These are phyloP conservation scores for Trematomus loennbergii DNA, from an alignment of 2,113 vertebrate species.

Conservation along the genomic window DNA sequence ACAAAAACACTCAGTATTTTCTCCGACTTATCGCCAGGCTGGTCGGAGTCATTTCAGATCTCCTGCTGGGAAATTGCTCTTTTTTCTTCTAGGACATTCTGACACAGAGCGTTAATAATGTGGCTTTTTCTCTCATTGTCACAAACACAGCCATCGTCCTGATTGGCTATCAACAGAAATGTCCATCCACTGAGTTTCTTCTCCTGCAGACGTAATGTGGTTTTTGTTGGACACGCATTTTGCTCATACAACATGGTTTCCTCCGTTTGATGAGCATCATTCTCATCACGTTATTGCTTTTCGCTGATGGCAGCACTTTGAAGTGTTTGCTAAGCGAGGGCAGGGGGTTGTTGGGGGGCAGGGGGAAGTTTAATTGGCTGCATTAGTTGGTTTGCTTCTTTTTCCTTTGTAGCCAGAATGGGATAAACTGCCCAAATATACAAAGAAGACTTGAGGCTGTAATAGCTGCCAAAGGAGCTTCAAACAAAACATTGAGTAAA, in stretches of 20 bases:
- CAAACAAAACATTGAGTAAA: too few relatives aligned
- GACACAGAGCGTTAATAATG: slow-evolving; percentile 63
- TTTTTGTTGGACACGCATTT: slow-evolving; percentile 30
- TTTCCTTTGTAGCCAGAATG: slow-evolving; percentile 16
- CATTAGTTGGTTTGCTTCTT: slow-evolving; percentile 69
- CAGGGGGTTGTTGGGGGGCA: not conserved
- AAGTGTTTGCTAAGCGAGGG: slow-evolving; percentile 62
- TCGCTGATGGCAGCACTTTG: slow-evolving; percentile 77
- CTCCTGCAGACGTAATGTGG: not conserved
- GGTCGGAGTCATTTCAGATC: slow-evolving; percentile 62
- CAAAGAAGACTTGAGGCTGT: too few relatives aligned
- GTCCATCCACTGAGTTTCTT: slow-evolving; percentile 35
- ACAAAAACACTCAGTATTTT: slow-evolving; percentile 53
- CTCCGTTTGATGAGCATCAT: slow-evolving; percentile 62
- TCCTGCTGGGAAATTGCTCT: slow-evolving; percentile 66
- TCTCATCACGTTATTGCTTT: slow-evolving; percentile 72
- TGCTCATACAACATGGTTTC: slow-evolving; percentile 49
- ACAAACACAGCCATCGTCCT: slow-evolving; percentile 54
- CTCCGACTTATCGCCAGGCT: slow-evolving; percentile 53
- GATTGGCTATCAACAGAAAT: slow-evolving; percentile 60
- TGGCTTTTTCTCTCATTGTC: slow-evolving; percentile 29
- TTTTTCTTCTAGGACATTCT: slow-evolving; percentile 64
- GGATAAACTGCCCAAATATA: too few relatives aligned
- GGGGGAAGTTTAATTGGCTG: slow-evolving; percentile 70
- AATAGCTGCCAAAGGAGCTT: too few relatives aligned